Percentiles rank a stretch among this genome's conserved stretches.
Conservation (phyloP, 1,140 invertebrate species). For the Panulirus ornatus region DNA sequence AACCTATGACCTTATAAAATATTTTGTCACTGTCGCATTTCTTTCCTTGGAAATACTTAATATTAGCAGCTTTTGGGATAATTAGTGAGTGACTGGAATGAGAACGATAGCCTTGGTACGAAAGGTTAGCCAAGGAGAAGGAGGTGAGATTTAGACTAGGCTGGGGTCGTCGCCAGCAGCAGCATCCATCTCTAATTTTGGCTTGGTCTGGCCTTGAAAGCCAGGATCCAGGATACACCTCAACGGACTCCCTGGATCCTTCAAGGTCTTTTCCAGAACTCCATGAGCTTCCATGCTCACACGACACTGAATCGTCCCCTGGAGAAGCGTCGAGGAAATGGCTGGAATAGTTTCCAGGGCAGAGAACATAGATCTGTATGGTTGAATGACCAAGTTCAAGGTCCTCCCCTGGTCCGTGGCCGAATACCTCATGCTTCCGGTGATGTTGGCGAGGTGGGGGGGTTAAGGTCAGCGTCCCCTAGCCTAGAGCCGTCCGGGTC, state of each 20-base stretch:
- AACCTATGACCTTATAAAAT: too few relatives aligned
- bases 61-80: too few relatives aligned
- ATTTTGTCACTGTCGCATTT: too few relatives aligned
- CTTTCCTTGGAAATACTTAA: too few relatives aligned
- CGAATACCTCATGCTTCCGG: too few relatives aligned
- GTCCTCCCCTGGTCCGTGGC: not conserved
- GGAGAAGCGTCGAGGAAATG: not conserved
- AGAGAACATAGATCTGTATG: not conserved
- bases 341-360: conserved; percentile 9
- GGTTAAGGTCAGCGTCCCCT: too few relatives aligned
- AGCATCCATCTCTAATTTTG: not conserved
- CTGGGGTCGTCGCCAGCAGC: not conserved
- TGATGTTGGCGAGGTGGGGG: too few relatives aligned
- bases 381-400: not conserved
- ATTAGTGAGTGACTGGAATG: too few relatives aligned
- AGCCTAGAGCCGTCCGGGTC: too few relatives aligned
- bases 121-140: not conserved
- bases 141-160: not conserved
- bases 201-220: not conserved
- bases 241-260: not conserved
- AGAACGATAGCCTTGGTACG: too few relatives aligned
- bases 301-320: not conserved
- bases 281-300: not conserved
- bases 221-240: not conserved
- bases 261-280: conserved; percentile 1